Percentiles rank a stretch among this genome's conserved stretches.
Conservation (phyloP, 1,140 invertebrate genomes). For the Globodera ellingtonae region DNA sequence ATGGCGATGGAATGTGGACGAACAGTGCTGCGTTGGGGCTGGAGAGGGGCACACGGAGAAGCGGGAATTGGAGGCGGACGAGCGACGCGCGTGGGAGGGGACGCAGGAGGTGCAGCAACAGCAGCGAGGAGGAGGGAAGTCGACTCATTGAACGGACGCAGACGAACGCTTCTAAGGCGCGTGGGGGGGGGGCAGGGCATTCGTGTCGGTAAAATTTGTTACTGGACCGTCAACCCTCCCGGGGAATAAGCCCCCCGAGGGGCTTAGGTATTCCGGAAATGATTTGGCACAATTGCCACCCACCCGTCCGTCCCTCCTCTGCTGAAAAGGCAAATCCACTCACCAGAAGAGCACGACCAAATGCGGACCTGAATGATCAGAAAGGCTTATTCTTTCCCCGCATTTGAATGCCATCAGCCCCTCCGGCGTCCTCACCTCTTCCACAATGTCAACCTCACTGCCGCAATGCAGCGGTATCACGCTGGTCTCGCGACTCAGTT, state of each 20-base stretch:
- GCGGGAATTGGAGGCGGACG: constrained; percentile 17
- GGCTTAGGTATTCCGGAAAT: background rate
- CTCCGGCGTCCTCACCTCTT: constrained; percentile 1
- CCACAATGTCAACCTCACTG: constrained; percentile 11
- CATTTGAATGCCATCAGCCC: background rate
- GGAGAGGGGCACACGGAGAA: constrained; percentile 11
- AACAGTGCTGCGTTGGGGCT: constrained; percentile 25
- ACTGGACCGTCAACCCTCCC: no score
- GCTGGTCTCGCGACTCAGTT: constrained; percentile 22
- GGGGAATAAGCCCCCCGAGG: no score
- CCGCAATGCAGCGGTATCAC: constrained; percentile 24
- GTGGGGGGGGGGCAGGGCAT: background rate
- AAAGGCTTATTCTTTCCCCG: no score
- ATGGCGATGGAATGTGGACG: constrained; percentile 30
- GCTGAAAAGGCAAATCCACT: background rate
- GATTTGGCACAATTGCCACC: no score
- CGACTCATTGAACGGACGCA: constrained; percentile 29
- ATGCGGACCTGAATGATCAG: constrained; percentile 11
- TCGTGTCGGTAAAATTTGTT: no score
- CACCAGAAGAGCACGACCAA: constrained; percentile 20
- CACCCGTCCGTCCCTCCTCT: no score
- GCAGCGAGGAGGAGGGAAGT: background rate
- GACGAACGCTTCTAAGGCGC: background rate
- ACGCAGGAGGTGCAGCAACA: constrained; percentile 19
- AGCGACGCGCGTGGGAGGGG: background rate